Conservation (phyloP, 2,113 vertebrate genomes). For the Lipotes vexillifer region DNA sequence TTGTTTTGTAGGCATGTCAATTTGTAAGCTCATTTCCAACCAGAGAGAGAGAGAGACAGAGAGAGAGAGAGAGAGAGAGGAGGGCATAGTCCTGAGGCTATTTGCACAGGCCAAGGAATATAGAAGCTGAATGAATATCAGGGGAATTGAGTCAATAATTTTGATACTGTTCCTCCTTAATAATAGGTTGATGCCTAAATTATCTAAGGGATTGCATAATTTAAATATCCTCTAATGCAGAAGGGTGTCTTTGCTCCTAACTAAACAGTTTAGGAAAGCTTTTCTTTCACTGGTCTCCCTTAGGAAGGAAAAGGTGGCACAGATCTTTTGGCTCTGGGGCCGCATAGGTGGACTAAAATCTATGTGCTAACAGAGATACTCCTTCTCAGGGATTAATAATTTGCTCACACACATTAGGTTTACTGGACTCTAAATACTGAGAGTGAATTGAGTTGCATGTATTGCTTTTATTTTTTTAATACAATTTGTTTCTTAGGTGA, state of each 20-base stretch:
- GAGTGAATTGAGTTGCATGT: not conserved
- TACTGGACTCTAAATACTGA: not conserved
- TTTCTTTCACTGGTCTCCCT: not conserved
- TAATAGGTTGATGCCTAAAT: not conserved
- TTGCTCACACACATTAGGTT: not conserved
- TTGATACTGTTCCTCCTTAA: not conserved
- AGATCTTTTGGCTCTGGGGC: not conserved
- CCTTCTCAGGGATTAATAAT: not conserved
- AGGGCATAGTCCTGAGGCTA: conserved; percentile 8
- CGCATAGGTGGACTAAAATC: not conserved
- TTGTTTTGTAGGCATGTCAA: not conserved
- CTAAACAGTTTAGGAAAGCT: not conserved
- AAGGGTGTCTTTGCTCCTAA: not conserved
- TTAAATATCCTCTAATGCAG: not conserved
- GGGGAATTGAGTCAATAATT: conserved; percentile 41
- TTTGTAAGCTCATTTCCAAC: not conserved
- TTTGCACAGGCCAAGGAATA: not conserved
- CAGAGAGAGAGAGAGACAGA: not conserved
- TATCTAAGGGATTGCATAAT: not conserved
- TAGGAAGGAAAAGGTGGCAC: not conserved
- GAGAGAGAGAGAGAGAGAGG: not conserved
- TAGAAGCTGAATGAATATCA: not conserved
- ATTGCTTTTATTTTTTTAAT: not conserved
- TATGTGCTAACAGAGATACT: not conserved
- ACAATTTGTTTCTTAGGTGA: not conserved